Conservation (phyloP, 2,797 vertebrate genomes). For the Chiroxiphia lanceolata region DNA sequence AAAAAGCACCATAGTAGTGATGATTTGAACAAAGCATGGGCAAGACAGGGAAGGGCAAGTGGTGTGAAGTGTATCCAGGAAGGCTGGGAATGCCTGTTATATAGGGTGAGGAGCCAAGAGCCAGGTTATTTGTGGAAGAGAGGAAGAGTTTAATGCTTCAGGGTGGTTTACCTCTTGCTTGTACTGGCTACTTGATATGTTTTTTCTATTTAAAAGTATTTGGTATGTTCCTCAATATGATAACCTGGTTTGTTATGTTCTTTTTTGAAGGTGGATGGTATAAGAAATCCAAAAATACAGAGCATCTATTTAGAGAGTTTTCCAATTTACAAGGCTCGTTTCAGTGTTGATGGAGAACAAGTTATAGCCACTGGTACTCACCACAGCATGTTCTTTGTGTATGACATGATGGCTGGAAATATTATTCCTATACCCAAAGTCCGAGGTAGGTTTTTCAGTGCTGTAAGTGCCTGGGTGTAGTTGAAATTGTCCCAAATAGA, state of each 20-base stretch:
- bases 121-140: neutral
- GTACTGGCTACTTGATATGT: neutral
- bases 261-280: conserved; percentile 86
- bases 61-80: neutral
- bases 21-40: neutral
- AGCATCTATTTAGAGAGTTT: conserved; percentile 91
- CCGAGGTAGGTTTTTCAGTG: conserved; percentile 76
- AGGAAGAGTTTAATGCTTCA: neutral
- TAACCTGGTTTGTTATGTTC: neutral
- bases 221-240: neutral
- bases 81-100: neutral
- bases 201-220: neutral
- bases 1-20: neutral
- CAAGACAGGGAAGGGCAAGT: neutral
- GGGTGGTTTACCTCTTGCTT: neutral
- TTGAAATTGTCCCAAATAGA: neutral
- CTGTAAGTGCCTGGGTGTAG: neutral
- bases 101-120: neutral
- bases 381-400: conserved; percentile 91
- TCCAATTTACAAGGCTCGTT: conserved; percentile 86
- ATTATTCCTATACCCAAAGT: conserved; percentile 83
- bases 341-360: conserved; percentile 85
- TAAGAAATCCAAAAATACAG: conserved; percentile 92
- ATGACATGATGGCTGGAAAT: conserved; percentile 92
- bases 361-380: conserved; percentile 87